phyloP scores from a whole-genome alignment of 1,140 invertebrate genomes.

The Hyles euphorbiae region DNA sequence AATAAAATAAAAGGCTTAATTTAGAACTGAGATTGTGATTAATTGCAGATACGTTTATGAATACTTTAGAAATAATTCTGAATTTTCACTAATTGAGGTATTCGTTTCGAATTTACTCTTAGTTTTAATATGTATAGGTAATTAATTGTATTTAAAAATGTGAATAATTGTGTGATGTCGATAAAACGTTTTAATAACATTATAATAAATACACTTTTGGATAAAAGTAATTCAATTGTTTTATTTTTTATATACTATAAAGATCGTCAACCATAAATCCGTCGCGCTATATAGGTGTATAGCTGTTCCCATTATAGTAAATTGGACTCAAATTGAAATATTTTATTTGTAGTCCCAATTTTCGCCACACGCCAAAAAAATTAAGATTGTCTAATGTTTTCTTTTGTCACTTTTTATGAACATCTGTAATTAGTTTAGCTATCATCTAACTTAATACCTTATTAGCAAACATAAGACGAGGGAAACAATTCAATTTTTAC shows the following conservation, averaged over 20 bases:
- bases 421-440: no score
- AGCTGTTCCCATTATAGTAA: no score
- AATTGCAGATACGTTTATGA: background rate
- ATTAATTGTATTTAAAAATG: conserved; percentile 44
- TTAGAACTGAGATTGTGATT: conserved; percentile 6
- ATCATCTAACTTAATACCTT: no score
- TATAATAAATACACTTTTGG: conserved; percentile 68
- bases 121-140: conserved; percentile 59
- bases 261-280: background rate
- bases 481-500: no score
- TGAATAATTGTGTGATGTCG: conserved; percentile 71
- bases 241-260: conserved; percentile 14
- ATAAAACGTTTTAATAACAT: conserved; percentile 60
- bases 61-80: background rate
- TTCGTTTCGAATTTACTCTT: conserved; percentile 71
- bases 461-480: no score
- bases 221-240: conserved; percentile 35
- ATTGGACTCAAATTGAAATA: no score
- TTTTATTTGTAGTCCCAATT: no score
- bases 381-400: no score
- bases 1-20: conserved; percentile 10
- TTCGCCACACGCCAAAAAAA: no score
- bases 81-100: conserved; percentile 21
- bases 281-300: no score
- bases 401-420: no score